Percentiles rank a stretch among this genome's conserved stretches.
Conservation (phyloP, 2,888 invertebrate genomes). For the Lepas anatifera region DNA sequence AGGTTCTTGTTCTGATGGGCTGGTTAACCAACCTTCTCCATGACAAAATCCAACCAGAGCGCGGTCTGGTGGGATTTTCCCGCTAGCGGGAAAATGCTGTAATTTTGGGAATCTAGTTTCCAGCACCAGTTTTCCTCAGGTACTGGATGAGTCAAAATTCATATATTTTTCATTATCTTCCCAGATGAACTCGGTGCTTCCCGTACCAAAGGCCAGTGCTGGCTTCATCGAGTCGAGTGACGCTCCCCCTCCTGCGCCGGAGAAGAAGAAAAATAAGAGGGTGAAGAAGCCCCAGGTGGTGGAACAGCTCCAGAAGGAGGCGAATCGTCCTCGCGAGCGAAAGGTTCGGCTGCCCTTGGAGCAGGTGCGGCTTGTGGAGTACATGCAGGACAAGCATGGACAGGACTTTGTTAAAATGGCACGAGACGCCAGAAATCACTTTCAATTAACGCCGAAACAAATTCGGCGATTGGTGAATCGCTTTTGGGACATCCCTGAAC, state of each 20-base stretch:
- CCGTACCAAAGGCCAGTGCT: too few relatives aligned
- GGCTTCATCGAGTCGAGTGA: too few relatives aligned
- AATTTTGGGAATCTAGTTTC: too few relatives aligned
- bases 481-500: constrained; percentile 9
- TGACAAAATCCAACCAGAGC: too few relatives aligned
- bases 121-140: too few relatives aligned
- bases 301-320: background rate
- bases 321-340: constrained; percentile 17
- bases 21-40: too few relatives aligned
- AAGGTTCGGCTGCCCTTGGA: constrained; percentile 17
- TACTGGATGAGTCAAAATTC: too few relatives aligned
- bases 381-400: constrained; percentile 15
- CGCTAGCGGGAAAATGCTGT: too few relatives aligned
- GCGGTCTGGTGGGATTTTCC: too few relatives aligned
- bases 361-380: constrained; percentile 19
- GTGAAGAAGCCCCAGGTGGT: background rate
- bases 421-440: background rate
- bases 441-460: background rate
- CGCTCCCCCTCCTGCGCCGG: background rate
- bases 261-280: background rate
- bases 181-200: background rate
- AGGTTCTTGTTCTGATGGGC: too few relatives aligned
- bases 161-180: too few relatives aligned
- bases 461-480: background rate
- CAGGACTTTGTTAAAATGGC: background rate